Base-by-base conservation (phyloP, 2,888 invertebrate species). In the Julus scanicus region DNA sequence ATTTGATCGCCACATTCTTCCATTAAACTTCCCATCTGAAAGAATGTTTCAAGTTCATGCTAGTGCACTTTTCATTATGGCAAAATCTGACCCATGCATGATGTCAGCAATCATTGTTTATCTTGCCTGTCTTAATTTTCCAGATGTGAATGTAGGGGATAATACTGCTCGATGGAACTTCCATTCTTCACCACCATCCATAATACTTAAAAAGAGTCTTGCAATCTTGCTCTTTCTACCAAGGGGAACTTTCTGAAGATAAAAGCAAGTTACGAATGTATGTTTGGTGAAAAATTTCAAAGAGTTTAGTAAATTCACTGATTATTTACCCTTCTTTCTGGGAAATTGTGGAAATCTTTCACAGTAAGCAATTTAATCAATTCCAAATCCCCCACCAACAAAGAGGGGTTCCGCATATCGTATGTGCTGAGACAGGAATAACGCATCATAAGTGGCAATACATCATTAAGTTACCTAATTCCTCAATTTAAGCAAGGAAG, bases 1-100 rank as follows among this genome's bases (percentile, higher is more conserved):
- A 84, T 89, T 89, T 84, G 88, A 57, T 87, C 89, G 71, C 89
- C 90, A 90, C 39, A 90, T 90, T 89, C 90, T 90, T 71, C 89
- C 80, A 84, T 89, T 89, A 87, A 53, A 53, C 15, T 57, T 20
- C n/a, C 37, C 53, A 86, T 84, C 89, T 89, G 44, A 44, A 84
- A 44, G 13, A 57, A 29, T 29, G 44, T 44, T 8, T 8, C 8
- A 8, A 44, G 8, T 44, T 8, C 44, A 44, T 44, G 6, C 44
- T 0, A 44, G 8, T 8, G 44, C 44, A 8, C 44, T 44, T 8
- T 44, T 5, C 1, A 44, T 8, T 44, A 44, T 44, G 44, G 44
- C 44, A 5, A 44, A 44, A 44, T 44, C 29, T 29, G 29, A 29
- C 29, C 29, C 29, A 29, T 29, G 29, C 29, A 29, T 29, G 29